Conservation (phyloP, 2,888 invertebrate species). For the Acrobasis consociella region DNA sequence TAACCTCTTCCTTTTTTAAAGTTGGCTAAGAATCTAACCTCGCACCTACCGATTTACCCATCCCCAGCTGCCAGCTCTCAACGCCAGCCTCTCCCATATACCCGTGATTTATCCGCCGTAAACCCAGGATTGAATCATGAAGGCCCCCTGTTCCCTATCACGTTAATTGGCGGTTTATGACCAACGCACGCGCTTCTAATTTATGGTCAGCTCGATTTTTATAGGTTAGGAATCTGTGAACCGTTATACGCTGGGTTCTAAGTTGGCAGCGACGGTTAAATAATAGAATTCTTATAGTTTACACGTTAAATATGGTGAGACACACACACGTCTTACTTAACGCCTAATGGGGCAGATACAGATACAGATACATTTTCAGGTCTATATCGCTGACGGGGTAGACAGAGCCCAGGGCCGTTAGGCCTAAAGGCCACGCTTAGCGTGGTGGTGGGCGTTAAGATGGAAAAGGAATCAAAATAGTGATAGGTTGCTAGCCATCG, state of each 20-base stretch:
- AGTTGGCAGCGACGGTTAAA: background rate
- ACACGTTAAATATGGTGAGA: too few relatives aligned
- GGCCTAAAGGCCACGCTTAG: too few relatives aligned
- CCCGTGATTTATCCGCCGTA: slow-evolving; percentile 25
- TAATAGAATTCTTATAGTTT: too few relatives aligned
- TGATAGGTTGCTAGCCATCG: too few relatives aligned
- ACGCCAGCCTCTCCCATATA: background rate
- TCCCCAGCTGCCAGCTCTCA: slow-evolving; percentile 4
- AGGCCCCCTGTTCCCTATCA: slow-evolving; percentile 46
- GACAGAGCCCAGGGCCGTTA: too few relatives aligned
- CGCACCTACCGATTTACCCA: background rate
- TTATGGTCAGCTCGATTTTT: slow-evolving; percentile 3
- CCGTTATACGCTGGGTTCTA: background rate
- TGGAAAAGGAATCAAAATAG: too few relatives aligned
- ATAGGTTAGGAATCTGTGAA: slow-evolving; percentile 15
- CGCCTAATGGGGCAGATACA: too few relatives aligned
- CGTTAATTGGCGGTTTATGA: slow-evolving; percentile 54
- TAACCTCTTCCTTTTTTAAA: too few relatives aligned
- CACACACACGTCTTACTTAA: too few relatives aligned
- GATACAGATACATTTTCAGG: too few relatives aligned
- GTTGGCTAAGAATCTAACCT: background rate
- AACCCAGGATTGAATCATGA: slow-evolving; percentile 40
- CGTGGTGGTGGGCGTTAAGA: too few relatives aligned
- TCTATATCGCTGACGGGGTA: too few relatives aligned
- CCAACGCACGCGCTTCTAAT: slow-evolving; percentile 27